Conservation (phyloP, 2,113 vertebrate species). For the Oreocharis arfaki region DNA sequence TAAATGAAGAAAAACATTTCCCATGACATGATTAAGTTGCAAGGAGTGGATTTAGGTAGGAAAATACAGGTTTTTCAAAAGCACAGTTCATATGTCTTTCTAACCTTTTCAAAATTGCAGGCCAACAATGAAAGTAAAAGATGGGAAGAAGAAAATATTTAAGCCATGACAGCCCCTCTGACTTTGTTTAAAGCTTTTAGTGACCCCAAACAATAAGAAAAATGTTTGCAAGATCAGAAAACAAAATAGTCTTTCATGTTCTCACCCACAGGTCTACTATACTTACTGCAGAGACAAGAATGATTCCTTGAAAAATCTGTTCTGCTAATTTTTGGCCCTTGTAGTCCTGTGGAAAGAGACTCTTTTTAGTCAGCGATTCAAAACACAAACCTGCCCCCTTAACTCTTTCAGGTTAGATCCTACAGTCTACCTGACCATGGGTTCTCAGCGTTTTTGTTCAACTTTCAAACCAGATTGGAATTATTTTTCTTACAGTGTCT, state of each 20-base stretch:
- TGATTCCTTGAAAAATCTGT: conserved; percentile 96
- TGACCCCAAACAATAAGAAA: background rate
- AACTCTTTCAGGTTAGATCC: background rate
- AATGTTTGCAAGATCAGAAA: background rate
- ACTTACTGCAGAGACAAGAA: conserved; percentile 92
- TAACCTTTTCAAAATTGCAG: background rate
- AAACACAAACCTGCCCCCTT: background rate
- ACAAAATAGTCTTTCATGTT: background rate
- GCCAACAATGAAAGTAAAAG: background rate
- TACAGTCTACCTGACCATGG: background rate
- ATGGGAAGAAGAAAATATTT: background rate
- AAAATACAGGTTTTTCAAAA: background rate
- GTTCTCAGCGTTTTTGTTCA: background rate
- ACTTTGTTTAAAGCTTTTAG: background rate
- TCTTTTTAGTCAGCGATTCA: background rate
- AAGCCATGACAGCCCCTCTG: background rate
- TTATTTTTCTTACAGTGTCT: background rate
- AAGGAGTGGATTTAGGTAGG: background rate
- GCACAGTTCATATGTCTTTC: background rate
- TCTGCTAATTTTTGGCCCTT: conserved; percentile 97
- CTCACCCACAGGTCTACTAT: background rate
- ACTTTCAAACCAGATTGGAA: background rate
- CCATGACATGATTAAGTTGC: background rate
- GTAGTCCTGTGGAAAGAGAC: conserved; percentile 80
- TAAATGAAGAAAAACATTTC: background rate